Percentiles rank a stretch among this genome's conserved stretches.
Conservation (phyloP, 1,140 invertebrate genomes). For the Nixonia krombeini region DNA sequence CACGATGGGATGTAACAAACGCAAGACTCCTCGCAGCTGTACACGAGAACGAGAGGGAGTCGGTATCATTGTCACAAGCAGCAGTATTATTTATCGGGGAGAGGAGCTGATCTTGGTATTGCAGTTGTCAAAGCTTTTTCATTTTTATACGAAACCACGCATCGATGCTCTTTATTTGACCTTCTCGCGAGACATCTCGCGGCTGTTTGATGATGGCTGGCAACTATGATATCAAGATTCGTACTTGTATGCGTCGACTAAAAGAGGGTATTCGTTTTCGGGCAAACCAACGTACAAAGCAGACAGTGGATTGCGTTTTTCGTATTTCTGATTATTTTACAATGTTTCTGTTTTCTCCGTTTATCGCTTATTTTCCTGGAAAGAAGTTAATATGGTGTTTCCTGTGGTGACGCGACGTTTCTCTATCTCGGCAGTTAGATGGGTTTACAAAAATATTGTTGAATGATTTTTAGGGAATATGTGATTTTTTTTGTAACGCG, state of each 20-base stretch:
- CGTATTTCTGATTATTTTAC: too few relatives aligned
- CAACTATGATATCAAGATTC: background rate
- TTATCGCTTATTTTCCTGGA: too few relatives aligned
- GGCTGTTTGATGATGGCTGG: background rate
- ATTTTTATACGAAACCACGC: slow-evolving; percentile 36
- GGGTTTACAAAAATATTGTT: too few relatives aligned
- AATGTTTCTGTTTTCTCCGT: too few relatives aligned
- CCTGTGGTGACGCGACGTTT: too few relatives aligned
- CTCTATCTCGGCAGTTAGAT: too few relatives aligned
- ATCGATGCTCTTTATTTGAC: slow-evolving; percentile 2
- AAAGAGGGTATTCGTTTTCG: background rate
- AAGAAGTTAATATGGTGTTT: too few relatives aligned
- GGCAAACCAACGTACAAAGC: too few relatives aligned
- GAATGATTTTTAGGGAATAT: too few relatives aligned
- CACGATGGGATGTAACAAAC: too few relatives aligned
- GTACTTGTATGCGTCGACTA: background rate
- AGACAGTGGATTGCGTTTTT: too few relatives aligned
- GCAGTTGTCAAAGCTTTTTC: slow-evolving; percentile 36
- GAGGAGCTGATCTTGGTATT: slow-evolving; percentile 27
- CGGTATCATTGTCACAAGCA: slow-evolving; percentile 31
- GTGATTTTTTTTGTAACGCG: background rate
- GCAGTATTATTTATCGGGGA: slow-evolving; percentile 44
- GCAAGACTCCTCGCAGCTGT: slow-evolving; percentile 7
- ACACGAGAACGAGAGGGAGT: slow-evolving; percentile 8
- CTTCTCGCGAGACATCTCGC: background rate